A percentile compares a stretch with the other conserved stretches of the same genome.
Evolutionary conservation across 2,113 vertebrate genomes (phyloP).

Genomic region (Gasterosteus nipponicus): DNA sequence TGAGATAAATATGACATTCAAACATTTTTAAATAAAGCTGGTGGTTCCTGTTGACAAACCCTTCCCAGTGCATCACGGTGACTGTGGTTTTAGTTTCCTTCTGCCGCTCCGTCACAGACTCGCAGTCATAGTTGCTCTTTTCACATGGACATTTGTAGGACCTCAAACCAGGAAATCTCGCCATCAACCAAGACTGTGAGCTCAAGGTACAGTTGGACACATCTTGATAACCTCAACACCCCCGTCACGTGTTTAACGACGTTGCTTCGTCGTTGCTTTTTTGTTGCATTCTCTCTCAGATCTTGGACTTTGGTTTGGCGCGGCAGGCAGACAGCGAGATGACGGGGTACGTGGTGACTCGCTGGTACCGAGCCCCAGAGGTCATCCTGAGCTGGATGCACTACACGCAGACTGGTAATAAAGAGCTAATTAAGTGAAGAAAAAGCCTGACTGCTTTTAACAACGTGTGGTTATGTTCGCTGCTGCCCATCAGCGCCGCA

Average conservation of each 20-base stretch:
- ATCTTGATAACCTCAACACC: neutral
- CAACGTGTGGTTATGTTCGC: too few species aligned
- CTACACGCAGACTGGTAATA: constrained; percentile 94
- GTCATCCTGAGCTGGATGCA: constrained; percentile 99
- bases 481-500: too few species aligned
- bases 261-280: neutral
- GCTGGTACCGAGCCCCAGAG: constrained; percentile 98
- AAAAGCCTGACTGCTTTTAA: neutral
- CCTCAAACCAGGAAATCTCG: constrained; percentile 95
- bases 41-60: neutral
- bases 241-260: neutral
- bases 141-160: constrained; percentile 81
- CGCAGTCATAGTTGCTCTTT: constrained; percentile 1
- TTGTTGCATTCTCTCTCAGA: constrained; percentile 79
- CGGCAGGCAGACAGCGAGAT: constrained; percentile 96
- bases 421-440: constrained; percentile 45
- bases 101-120: neutral
- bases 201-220: constrained; percentile 86
- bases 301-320: constrained; percentile 96
- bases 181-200: constrained; percentile 95
- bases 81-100: neutral
- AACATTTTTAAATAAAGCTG: neutral
- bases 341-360: constrained; percentile 97
- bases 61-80: neutral
- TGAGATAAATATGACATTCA: neutral